phyloP scores from a whole-genome alignment of 1,140 invertebrate species.

The Drosophila erecta region DNA sequence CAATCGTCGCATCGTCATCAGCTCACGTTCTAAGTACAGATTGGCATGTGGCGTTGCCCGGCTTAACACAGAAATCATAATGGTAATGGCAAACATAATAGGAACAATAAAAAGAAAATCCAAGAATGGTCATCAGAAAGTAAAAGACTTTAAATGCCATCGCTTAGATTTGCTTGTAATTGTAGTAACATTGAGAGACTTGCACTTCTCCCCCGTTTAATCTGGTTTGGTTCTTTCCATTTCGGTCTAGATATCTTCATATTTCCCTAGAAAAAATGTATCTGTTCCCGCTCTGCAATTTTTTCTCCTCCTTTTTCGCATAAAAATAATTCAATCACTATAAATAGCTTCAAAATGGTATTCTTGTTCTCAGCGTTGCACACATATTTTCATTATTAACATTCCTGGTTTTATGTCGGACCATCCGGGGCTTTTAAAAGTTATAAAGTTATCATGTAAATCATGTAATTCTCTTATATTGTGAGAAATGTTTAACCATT shows the following conservation, averaged over 20 bases:
- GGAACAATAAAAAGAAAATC: slow-evolving; percentile 57
- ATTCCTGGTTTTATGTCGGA: not conserved
- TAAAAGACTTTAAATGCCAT: slow-evolving; percentile 52
- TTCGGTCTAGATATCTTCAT: slow-evolving; percentile 26
- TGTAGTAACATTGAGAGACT: slow-evolving; percentile 50
- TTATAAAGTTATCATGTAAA: not conserved
- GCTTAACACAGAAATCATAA: slow-evolving; percentile 79
- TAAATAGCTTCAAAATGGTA: not conserved
- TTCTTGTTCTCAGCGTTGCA: not conserved
- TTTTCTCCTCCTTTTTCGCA: slow-evolving; percentile 1
- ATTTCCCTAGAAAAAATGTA: not conserved
- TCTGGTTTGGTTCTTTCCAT: slow-evolving; percentile 37
- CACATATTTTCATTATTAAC: not conserved
- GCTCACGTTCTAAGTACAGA: slow-evolving; percentile 74
- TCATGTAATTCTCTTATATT: too few relatives aligned
- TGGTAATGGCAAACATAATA: slow-evolving; percentile 75
- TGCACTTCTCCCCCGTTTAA: slow-evolving; percentile 44
- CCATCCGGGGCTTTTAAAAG: too few relatives aligned
- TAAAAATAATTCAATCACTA: slow-evolving; percentile 1
- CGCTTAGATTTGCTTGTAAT: slow-evolving; percentile 44
- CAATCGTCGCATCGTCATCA: slow-evolving; percentile 31
- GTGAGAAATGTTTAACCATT: too few relatives aligned
- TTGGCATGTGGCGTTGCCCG: slow-evolving; percentile 57
- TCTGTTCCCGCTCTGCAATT: not conserved
- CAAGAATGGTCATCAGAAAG: slow-evolving; percentile 59